Conservation (phyloP, 2,888 invertebrate species). For the Diadegma fenestrale region DNA sequence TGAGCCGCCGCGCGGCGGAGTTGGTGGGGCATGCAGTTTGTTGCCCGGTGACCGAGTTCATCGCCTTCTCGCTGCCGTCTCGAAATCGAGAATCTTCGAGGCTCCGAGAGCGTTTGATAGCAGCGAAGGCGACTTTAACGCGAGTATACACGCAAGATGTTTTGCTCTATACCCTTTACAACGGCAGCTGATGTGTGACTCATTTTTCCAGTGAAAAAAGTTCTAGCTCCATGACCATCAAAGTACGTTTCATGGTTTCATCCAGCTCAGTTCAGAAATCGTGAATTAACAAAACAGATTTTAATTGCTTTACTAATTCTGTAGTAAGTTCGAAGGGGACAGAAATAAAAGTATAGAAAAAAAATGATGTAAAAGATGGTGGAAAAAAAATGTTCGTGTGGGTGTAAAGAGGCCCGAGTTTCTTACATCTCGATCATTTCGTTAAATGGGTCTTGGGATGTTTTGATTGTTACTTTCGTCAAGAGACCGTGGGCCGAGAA, state of each 20-base stretch:
- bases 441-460: constrained; percentile 31
- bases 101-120: constrained; percentile 58
- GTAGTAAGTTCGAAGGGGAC: background rate
- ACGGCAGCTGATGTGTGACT: constrained; percentile 73
- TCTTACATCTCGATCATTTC: constrained; percentile 13
- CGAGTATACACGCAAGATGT: background rate
- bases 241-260: constrained; percentile 47
- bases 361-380: constrained; percentile 36
- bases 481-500: constrained; percentile 49
- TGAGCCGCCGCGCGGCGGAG: background rate
- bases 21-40: constrained; percentile 81
- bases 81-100: constrained; percentile 83
- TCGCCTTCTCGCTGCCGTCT: constrained; percentile 79
- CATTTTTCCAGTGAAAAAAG: constrained; percentile 78
- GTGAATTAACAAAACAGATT: background rate
- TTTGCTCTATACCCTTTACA: constrained; percentile 12
- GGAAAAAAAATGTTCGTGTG: constrained; percentile 25
- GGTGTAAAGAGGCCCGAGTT: constrained; percentile 35
- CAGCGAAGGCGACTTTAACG: constrained; percentile 17
- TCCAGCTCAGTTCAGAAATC: background rate
- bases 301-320: background rate
- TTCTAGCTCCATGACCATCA: constrained; percentile 64
- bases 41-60: constrained; percentile 85
- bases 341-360: background rate
- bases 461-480: background rate